Base-by-base conservation (phyloP, 2,797 vertebrate genomes). In the Microctenopoma steveboyesi region DNA sequence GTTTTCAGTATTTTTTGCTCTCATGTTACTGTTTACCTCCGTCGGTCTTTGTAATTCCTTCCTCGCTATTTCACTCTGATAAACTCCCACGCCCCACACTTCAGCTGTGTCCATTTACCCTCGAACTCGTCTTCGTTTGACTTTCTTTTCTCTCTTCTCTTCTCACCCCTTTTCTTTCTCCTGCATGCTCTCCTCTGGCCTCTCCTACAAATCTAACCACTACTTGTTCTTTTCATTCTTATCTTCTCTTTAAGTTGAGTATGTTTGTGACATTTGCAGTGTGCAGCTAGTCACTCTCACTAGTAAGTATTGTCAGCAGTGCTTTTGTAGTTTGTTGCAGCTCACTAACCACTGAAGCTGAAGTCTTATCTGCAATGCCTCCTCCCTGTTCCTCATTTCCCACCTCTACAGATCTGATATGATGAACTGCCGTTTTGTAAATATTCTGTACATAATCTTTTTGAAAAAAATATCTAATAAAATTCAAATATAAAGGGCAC, bases 371-470 rank as follows among this genome's bases (percentile, higher is more conserved):
- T 73, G 65, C 83, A 72, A 66, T 56, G 33, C 56, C 43, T 43
- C 72, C 52, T 55, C 60, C 43, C 51, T 48, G 15, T 33, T 53
- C 54, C 48, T 68, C 61, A 43, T 57, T 27, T 25, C 56, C 33
- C 40, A 13, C 56, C 69, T 71, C 68, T 54, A 82, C 86, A 88
- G 85, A 86, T 86, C 81, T 82, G 45, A 90, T 63, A 67, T 78
- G 70, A 88, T 35, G 60, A 86, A 89, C 86, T 91, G 88, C 91
- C 88, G 83, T 87, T 92, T 88, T 94, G 91, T 93, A 88, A 86
- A 93, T 92, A 85, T 75, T 74, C 61, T 94, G 88, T 91, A 91
- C 43, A 90, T 90, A 88, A 60, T 78, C 81, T 89, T 90, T 89
- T 76, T 56, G 9, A 67, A 63, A 67, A 63, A 71, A 83, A 63